A percentile compares a stretch with the other conserved stretches of the same genome.
phyloP scores from a whole-genome alignment of 2,113 vertebrate genomes.

The Hymenochirus boettgeri region DNA sequence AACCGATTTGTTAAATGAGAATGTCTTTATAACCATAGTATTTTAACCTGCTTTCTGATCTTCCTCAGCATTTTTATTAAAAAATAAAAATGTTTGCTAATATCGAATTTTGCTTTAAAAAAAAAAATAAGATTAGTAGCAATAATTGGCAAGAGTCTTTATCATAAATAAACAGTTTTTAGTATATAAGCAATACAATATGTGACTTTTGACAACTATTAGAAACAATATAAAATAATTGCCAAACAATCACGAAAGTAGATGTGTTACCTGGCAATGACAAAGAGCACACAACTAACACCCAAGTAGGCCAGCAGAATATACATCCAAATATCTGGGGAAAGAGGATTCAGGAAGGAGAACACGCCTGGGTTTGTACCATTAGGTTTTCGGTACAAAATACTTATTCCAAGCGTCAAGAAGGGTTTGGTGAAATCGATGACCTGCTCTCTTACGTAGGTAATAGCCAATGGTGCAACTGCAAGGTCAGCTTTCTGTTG shows the following conservation, averaged over 20 bases:
- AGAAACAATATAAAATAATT: constrained; percentile 59
- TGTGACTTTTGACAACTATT: constrained; percentile 83
- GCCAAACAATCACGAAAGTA: constrained; percentile 80
- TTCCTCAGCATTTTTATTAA: too few relatives aligned
- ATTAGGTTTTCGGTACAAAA: constrained; percentile 99
- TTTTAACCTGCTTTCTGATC: too few relatives aligned
- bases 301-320: constrained; percentile 99
- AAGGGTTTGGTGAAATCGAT: constrained; percentile 99
- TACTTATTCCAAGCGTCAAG: constrained; percentile 99
- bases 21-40: too few relatives aligned
- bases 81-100: too few relatives aligned
- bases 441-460: constrained; percentile 95
- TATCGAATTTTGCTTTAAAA: too few relatives aligned
- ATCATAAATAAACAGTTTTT: constrained; percentile 19
- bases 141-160: constrained; percentile 45
- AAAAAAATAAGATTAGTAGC: neutral
- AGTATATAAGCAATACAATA: constrained; percentile 27
- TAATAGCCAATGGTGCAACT: constrained; percentile 95
- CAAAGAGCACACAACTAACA: constrained; percentile 99
- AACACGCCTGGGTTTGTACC: constrained; percentile 99
- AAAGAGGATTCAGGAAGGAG: constrained; percentile 99
- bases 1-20: too few relatives aligned
- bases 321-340: constrained; percentile 99
- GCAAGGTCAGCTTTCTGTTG: constrained; percentile 98
- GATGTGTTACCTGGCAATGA: constrained; percentile 99